These are phyloP conservation scores for Ibycter americanus DNA, from an alignment of 2,797 vertebrate genomes.

Conservation along the genomic window DNA sequence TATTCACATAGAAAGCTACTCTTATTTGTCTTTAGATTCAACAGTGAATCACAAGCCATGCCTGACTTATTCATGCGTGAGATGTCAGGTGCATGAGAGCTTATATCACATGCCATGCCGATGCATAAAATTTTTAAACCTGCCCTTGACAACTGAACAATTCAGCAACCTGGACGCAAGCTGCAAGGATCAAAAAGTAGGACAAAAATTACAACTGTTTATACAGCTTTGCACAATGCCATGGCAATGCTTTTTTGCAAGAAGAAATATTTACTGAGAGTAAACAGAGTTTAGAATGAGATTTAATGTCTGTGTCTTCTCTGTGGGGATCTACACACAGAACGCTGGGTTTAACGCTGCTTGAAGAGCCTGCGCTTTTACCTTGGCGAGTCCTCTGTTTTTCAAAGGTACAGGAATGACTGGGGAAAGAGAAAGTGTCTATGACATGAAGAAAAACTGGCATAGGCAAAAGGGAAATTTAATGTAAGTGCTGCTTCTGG, in stretches of 20 bases:
- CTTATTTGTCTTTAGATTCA: slow-evolving; percentile 23
- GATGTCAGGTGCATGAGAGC: slow-evolving; percentile 61
- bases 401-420: background rate
- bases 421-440: background rate
- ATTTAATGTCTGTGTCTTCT: slow-evolving; percentile 23
- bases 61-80: slow-evolving; percentile 36
- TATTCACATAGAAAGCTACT: background rate
- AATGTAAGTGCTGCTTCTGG: background rate
- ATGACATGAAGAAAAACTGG: background rate
- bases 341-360: background rate
- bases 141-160: slow-evolving; percentile 64
- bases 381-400: background rate
- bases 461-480: background rate
- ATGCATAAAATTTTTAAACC: slow-evolving; percentile 67
- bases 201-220: slow-evolving; percentile 58
- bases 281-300: slow-evolving; percentile 44
- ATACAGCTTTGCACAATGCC: slow-evolving; percentile 39
- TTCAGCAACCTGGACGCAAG: slow-evolving; percentile 49
- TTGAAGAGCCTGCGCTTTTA: background rate
- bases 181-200: slow-evolving; percentile 59
- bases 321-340: background rate
- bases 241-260: slow-evolving; percentile 19
- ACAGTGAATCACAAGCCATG: slow-evolving; percentile 15
- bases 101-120: slow-evolving; percentile 57
- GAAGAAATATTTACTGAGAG: slow-evolving; percentile 43